Evolutionary conservation across 2,888 invertebrate genomes (phyloP).

Genomic region (Panzeria rudis): DNA sequence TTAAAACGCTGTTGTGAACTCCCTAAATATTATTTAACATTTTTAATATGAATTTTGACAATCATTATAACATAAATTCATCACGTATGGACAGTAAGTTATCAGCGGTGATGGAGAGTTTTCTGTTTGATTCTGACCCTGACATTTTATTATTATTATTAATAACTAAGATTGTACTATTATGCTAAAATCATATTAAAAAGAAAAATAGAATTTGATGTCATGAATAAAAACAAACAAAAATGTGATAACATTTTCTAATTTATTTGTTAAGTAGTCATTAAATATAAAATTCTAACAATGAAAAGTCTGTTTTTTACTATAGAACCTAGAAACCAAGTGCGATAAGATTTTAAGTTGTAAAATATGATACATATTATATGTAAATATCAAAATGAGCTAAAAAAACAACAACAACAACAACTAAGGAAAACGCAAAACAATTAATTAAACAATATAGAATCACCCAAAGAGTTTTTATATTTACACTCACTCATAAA

Average conservation of each 20-base stretch:
- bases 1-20: too few species aligned
- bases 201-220: slow-evolving; percentile 35
- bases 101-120: background rate
- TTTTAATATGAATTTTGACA: too few species aligned
- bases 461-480: too few species aligned
- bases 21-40: too few species aligned
- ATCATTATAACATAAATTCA: too few species aligned
- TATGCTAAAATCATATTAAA: slow-evolving; percentile 5
- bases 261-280: slow-evolving; percentile 51
- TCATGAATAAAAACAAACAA: slow-evolving; percentile 25
- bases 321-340: slow-evolving; percentile 15
- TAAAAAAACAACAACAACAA: background rate
- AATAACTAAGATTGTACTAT: slow-evolving; percentile 23
- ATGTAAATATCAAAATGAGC: background rate
- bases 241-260: slow-evolving; percentile 47
- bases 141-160: slow-evolving; percentile 2
- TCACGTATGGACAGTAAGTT: background rate
- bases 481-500: background rate
- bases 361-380: background rate
- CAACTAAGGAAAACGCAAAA: background rate
- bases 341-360: slow-evolving; percentile 56
- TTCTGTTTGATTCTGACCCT: slow-evolving; percentile 3
- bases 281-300: slow-evolving; percentile 46
- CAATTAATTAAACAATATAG: background rate
- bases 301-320: slow-evolving; percentile 32